Evolutionary conservation across 1,140 invertebrate species (phyloP).

Genomic region (Halyomorpha halys): DNA sequence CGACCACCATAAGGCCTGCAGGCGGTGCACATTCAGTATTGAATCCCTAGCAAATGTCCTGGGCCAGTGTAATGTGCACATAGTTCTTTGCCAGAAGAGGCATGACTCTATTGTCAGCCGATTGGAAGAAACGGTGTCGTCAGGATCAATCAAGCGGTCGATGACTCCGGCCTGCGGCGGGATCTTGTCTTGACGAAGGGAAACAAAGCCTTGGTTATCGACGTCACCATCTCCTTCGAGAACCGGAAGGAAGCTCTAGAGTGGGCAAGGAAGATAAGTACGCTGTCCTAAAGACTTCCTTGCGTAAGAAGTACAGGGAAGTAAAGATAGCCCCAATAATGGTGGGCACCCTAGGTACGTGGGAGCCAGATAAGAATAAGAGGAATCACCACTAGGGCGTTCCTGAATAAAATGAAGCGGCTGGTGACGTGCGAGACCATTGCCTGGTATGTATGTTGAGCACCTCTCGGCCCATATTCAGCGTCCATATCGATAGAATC

Average conservation of each 20-base stretch:
- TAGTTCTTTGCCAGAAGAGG: too few relatives aligned
- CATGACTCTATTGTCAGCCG: too few relatives aligned
- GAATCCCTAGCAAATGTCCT: too few relatives aligned
- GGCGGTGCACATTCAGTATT: too few relatives aligned
- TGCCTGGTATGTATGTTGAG: conserved; percentile 30
- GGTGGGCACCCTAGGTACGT: conserved; percentile 1
- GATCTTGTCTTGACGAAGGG: too few relatives aligned
- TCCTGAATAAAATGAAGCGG: conserved; percentile 26
- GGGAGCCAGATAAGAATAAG: neutral
- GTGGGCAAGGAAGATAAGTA: conserved; percentile 31
- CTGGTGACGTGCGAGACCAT: conserved; percentile 31
- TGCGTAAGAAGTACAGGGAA: neutral
- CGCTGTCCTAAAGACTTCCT: neutral
- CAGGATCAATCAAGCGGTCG: too few relatives aligned
- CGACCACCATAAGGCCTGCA: too few relatives aligned
- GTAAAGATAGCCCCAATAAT: neutral
- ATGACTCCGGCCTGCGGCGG: neutral
- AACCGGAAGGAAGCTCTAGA: conserved; percentile 31
- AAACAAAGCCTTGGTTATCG: conserved; percentile 30
- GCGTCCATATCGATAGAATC: too few relatives aligned
- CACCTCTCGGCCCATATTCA: conserved; percentile 12
- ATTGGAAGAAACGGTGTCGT: too few relatives aligned
- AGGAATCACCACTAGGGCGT: neutral
- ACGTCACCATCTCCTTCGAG: conserved; percentile 36
- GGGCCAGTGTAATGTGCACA: too few relatives aligned